These are phyloP conservation scores for Phylloscopus trochiloides DNA, from an alignment of 2,113 vertebrate genomes.

Conservation along the genomic window DNA sequence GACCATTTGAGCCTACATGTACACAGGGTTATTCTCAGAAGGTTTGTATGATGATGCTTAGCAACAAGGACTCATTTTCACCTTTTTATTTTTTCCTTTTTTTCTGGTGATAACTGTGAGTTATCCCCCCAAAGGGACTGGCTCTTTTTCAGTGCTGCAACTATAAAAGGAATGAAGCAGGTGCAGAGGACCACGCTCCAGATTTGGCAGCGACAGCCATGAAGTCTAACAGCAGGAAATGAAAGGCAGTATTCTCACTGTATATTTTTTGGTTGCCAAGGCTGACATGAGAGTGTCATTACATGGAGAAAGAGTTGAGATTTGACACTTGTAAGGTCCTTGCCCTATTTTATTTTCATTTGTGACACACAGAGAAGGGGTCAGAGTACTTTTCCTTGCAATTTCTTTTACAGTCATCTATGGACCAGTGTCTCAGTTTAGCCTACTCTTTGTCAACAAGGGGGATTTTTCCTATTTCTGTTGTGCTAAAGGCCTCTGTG, in stretches of 20 bases:
- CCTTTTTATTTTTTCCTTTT: neutral
- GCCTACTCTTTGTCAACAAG: neutral
- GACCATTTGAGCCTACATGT: neutral
- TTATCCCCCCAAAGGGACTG: neutral
- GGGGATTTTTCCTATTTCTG: neutral
- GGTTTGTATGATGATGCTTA: neutral
- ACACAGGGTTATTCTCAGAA: neutral
- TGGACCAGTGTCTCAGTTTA: neutral
- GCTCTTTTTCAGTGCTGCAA: neutral
- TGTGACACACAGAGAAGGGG: neutral
- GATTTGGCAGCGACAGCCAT: constrained; percentile 13
- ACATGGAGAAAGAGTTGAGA: neutral
- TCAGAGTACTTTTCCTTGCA: neutral
- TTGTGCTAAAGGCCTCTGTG: neutral
- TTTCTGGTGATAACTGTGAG: neutral
- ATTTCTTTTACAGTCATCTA: neutral
- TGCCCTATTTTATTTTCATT: neutral
- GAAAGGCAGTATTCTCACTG: constrained; percentile 14
- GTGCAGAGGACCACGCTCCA: constrained; percentile 7
- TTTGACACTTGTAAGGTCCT: neutral
- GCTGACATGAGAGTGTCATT: neutral
- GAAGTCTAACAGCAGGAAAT: constrained; percentile 39
- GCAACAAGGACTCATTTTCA: neutral
- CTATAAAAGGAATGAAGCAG: constrained; percentile 34
- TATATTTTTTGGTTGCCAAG: constrained; percentile 27